Evolutionary conservation across 2,797 vertebrate genomes (phyloP), one percentile per base, ranked within the genome.

Genomic region (Rhabdophis nuchalis): DNA sequence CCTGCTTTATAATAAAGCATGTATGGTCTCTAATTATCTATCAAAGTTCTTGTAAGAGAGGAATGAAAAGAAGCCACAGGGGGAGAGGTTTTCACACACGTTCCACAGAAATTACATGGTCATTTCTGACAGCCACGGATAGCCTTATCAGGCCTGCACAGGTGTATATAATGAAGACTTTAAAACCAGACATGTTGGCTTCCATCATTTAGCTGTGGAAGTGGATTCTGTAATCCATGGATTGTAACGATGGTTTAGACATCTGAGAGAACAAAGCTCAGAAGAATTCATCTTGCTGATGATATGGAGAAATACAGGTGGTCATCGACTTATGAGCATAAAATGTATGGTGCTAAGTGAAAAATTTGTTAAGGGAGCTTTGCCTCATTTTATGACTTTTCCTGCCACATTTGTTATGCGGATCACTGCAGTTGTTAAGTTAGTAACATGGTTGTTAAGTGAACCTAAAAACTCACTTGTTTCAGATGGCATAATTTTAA

Each of bases 61-160:
- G 36, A 82, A 82, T 82, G 93, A 93, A 95, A 90, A 85, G 52
- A 57, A 82, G 20, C 72, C 36, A 82, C 72, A 46, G 36, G 36
- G 72, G 20, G 4, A 46, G 36, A 20, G 12, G 20, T 82, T 82
- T 46, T 77, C 20, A 77, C 8, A 5, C 36, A 77, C 20, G 4
- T 82, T 82, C 36, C 36, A 20, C 72, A 46, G 36, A 23, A 46
- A 46, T 82, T 82, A 82, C 46, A 46, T 11, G 41, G 72, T 82
- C 36, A 82, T 82, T 82, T 82, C 36, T 82, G 72, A 82, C 4
- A 25, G 36, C 72, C 36, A 5, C 41, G 46, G 72, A 82, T 46
- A 82, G 20, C 36, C 36, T 82, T 82, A 23, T 46, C n/a, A n/a
- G n/a, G n/a, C 36, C 36, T 82, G 41, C 25, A 25, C 72, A 25